Evolutionary conservation across 2,113 vertebrate genomes (phyloP).

Genomic region (Neopipo cinnamomea): DNA sequence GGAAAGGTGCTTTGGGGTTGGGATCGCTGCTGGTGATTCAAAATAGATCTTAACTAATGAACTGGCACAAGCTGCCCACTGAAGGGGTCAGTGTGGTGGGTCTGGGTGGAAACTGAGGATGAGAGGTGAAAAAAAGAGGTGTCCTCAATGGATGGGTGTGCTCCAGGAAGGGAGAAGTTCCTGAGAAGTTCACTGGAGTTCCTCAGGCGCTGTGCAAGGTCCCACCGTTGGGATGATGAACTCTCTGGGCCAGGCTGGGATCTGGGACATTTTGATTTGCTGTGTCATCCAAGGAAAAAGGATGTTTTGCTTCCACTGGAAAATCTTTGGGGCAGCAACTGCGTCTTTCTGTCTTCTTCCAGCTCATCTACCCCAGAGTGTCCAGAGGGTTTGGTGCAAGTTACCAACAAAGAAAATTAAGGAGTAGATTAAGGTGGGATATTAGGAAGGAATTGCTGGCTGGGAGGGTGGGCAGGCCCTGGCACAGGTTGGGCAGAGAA

Average conservation of each 20-base stretch:
- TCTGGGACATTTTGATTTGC: neutral
- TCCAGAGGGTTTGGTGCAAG: neutral
- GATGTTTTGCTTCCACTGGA: neutral
- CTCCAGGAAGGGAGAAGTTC: neutral
- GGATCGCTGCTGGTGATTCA: neutral
- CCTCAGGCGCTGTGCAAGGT: neutral
- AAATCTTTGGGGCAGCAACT: neutral
- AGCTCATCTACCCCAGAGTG: accelerated
- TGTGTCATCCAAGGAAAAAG: neutral
- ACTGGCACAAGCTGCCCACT: neutral
- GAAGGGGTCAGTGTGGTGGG: neutral
- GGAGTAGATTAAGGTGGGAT: neutral
- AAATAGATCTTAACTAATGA: neutral
- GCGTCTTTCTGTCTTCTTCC: neutral
- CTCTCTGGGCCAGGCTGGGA: neutral
- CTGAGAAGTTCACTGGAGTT: too few relatives aligned
- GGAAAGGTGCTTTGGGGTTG: neutral
- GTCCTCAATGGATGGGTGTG: neutral
- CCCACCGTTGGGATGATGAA: neutral
- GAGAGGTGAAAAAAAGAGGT: neutral
- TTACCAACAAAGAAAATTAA: neutral
- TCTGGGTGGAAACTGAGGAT: neutral
- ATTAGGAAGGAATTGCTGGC: neutral
- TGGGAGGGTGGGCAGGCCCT: neutral
- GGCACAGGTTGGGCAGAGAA: neutral